A percentile compares a stretch with the other conserved stretches of the same genome.
Conservation (phyloP, 2,113 vertebrate species). For the Calidris pygmaea region DNA sequence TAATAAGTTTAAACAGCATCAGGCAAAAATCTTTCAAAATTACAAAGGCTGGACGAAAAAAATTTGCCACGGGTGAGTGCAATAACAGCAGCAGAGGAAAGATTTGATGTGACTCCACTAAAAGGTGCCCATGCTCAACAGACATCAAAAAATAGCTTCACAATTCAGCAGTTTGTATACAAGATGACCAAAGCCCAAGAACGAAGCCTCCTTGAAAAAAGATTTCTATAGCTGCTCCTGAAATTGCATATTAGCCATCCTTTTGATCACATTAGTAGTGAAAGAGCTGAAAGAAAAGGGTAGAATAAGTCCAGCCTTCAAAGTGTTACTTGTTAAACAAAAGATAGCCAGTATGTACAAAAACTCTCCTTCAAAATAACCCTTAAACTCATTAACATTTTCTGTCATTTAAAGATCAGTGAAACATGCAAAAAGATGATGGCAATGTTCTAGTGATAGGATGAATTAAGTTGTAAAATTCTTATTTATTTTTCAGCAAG, state of each 20-base stretch:
- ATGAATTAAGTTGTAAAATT: background rate
- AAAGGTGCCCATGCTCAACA: background rate
- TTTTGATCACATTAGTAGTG: background rate
- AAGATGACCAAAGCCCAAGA: background rate
- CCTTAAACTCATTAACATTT: background rate
- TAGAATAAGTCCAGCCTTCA: background rate
- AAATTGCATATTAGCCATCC: background rate
- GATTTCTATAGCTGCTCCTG: background rate
- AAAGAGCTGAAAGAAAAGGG: background rate
- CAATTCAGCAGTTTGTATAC: background rate
- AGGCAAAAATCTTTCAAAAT: background rate
- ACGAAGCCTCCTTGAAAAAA: background rate
- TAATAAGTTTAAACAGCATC: background rate
- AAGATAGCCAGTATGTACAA: background rate
- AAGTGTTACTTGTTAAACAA: background rate
- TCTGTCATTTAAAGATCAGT: background rate
- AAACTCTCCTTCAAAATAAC: constrained; percentile 33
- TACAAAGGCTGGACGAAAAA: background rate
- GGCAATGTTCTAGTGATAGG: background rate
- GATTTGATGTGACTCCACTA: background rate
- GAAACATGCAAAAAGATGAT: background rate
- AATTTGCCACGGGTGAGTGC: background rate
- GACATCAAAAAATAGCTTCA: background rate
- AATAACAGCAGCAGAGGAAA: background rate
- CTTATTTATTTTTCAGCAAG: constrained; percentile 9